Conservation (phyloP, 2,797 vertebrate genomes). For the Epinephelus malabaricus region DNA sequence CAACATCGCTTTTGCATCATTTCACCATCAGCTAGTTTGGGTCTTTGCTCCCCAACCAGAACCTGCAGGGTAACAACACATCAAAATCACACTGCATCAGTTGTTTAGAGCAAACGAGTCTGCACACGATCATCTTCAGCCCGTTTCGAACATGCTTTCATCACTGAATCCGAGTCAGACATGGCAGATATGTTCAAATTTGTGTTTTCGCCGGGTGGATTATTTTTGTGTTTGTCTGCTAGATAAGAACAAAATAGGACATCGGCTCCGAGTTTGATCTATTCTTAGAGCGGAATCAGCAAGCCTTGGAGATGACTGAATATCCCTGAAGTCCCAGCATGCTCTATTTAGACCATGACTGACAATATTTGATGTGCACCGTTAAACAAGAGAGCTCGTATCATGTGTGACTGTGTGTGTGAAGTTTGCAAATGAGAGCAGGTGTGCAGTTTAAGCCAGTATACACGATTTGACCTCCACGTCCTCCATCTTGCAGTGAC, state of each 20-base stretch:
- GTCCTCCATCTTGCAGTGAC: conserved; percentile 46
- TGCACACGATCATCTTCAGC: conserved; percentile 1
- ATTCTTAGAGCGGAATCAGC: conserved; percentile 78
- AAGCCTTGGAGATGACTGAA: conserved; percentile 74
- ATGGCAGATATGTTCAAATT: conserved; percentile 61
- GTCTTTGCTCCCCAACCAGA: conserved; percentile 28
- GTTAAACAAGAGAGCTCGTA: conserved; percentile 69
- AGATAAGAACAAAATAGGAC: conserved; percentile 79
- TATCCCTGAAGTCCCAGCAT: conserved; percentile 79
- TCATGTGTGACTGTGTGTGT: conserved; percentile 44
- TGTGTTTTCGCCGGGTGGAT: conserved; percentile 57
- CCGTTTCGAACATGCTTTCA: conserved; percentile 30
- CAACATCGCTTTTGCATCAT: conserved; percentile 11
- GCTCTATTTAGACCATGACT: conserved; percentile 82
- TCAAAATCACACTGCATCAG: conserved; percentile 38
- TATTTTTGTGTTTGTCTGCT: conserved; percentile 69
- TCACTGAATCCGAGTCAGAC: conserved; percentile 52
- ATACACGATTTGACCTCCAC: conserved; percentile 36
- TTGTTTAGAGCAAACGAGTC: conserved; percentile 8
- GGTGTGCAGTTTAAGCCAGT: conserved; percentile 19
- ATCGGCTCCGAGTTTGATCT: conserved; percentile 76
- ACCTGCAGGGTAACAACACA: conserved; percentile 36
- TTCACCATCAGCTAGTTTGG: conserved; percentile 1
- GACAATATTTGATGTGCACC: conserved; percentile 78
- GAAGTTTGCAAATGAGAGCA: conserved; percentile 37